phyloP scores from a whole-genome alignment of 2,113 vertebrate species.

The Lampris incognitus region DNA sequence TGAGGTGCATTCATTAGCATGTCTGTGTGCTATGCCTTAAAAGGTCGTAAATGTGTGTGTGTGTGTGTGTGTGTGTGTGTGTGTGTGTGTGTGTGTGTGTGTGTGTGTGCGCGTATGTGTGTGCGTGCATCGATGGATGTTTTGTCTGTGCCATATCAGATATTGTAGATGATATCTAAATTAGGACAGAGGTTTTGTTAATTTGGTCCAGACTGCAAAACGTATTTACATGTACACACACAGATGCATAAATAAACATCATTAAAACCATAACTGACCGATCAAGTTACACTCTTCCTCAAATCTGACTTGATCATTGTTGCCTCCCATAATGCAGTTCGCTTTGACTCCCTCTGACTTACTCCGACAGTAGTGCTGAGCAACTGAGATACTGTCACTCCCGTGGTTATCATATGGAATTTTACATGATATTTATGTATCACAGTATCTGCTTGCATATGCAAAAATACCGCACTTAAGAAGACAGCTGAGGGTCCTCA shows the following conservation, averaged over 20 bases:
- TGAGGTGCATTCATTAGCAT: too few relatives aligned
- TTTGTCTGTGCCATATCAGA: conserved; percentile 21
- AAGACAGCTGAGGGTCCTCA: too few relatives aligned
- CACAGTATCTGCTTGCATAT: too few relatives aligned
- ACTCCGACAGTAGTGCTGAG: too few relatives aligned
- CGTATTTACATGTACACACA: neutral
- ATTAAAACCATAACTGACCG: conserved; percentile 10
- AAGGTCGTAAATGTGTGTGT: conserved; percentile 26
- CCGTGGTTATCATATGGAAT: too few relatives aligned
- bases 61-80: neutral
- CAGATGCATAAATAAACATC: conserved; percentile 27
- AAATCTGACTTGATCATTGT: conserved; percentile 63
- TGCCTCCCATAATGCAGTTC: conserved; percentile 63
- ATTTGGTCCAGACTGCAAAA: conserved; percentile 30
- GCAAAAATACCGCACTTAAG: too few relatives aligned
- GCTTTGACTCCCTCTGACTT: conserved; percentile 53
- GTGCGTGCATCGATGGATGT: neutral
- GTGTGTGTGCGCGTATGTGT: neutral
- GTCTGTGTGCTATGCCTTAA: neutral
- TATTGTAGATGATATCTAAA: conserved; percentile 27
- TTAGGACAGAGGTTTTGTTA: conserved; percentile 12
- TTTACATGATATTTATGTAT: too few relatives aligned
- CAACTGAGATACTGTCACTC: too few relatives aligned
- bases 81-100: neutral
- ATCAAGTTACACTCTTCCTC: conserved; percentile 56